Evolutionary conservation across 2,113 vertebrate species (phyloP), one percentile per base, ranked within the genome.

Genomic region (Megaleporinus macrocephalus): DNA sequence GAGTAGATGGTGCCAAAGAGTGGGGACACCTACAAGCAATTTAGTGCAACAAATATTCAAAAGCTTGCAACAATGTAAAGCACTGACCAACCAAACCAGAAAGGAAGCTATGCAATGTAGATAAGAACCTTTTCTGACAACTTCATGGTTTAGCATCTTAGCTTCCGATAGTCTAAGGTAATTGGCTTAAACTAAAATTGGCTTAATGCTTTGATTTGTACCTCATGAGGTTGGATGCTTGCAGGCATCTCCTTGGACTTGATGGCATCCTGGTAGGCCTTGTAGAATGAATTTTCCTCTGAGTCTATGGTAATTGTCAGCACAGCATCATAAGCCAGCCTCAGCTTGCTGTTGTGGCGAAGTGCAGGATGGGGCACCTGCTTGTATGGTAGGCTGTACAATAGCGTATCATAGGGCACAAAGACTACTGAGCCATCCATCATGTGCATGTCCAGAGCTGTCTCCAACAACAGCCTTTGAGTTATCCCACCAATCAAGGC

Each of bases 1-100:
- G 94, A 94, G 27, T 95, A 96, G 87, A 96, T 94, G 86, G 95
- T 96, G 61, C 93, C 92, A 6, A 96, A 96, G 55, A 96, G 91
- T 0, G 95, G 95, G 65, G 95, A 94, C 36, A 94, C 92, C 95
- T 96, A 84, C 0, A n/a, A 10, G 47, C 26, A 22, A 18, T 11
- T 18, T 22, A 20, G 53, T 55, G 20, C 4, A 22, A 55, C 1
- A 51, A 15, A 51, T 16, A 51, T 51, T 51, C 2, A 15, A 51
- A 51, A 44, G 11, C 5, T 10, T 9, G 5, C 9, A 44, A 44
- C 9, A 5, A 44, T 44, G 5, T 44, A 44, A 44, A 44, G 11
- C 41, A 44, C 9, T 44, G 9, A 44, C 41, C 41, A 44, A 9
- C 5, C 5, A 44, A 9, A 11, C 10, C 41, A 44, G 41, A 51